A percentile compares a stretch with the other conserved stretches of the same genome.
These are phyloP conservation scores for Lonchura striata DNA, from an alignment of 2,113 vertebrate species.

Conservation along the genomic window DNA sequence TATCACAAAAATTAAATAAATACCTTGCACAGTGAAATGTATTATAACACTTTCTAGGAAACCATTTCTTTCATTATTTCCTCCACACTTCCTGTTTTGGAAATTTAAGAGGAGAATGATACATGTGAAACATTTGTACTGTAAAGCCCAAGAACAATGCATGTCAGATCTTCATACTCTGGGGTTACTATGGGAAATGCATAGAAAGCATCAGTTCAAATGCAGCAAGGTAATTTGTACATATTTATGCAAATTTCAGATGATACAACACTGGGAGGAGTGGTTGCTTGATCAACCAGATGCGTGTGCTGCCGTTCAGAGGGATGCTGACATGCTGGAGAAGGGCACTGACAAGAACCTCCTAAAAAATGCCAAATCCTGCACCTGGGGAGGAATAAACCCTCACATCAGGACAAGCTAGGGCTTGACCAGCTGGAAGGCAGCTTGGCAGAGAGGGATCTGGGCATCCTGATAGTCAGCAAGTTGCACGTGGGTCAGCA, in stretches of 20 bases:
- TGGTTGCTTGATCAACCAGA: neutral
- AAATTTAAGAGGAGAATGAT: neutral
- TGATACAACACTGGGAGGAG: neutral
- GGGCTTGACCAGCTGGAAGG: neutral
- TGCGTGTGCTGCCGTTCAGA: neutral
- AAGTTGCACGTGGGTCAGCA: neutral
- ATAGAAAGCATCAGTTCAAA: neutral
- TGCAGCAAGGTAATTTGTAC: neutral
- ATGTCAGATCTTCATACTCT: neutral
- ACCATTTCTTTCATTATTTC: neutral
- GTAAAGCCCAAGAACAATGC: neutral
- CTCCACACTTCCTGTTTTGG: neutral
- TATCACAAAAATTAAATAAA: neutral
- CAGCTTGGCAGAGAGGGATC: neutral
- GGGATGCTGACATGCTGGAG: neutral
- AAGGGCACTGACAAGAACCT: neutral
- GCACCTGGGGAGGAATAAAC: neutral
- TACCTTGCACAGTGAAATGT: neutral
- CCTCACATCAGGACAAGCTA: neutral
- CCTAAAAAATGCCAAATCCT: neutral
- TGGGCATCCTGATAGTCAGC: neutral
- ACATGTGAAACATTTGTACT: neutral
- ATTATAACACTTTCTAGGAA: neutral
- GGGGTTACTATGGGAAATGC: neutral
- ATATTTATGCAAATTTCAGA: slow-evolving; percentile 2